Evolutionary conservation across 2,797 vertebrate genomes (phyloP).

Genomic region (Rhinoraja longicauda): DNA sequence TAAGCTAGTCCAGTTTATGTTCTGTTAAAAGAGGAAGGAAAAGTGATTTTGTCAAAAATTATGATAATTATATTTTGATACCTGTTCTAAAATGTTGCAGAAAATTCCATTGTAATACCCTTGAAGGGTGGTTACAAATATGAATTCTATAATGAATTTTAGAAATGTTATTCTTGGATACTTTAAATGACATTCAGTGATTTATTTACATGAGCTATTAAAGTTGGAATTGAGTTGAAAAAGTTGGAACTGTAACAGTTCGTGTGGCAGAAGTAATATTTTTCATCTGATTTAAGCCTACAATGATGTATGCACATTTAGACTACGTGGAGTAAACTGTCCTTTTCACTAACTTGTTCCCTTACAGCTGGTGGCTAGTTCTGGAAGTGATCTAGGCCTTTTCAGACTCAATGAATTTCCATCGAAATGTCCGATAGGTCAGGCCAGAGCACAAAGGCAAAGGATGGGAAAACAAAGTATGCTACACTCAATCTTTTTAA

Average conservation of each 20-base stretch:
- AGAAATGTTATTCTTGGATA: background rate
- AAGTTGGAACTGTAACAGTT: background rate
- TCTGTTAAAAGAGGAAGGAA: background rate
- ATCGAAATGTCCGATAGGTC: constrained; percentile 99
- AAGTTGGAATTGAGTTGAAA: background rate
- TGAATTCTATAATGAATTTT: background rate
- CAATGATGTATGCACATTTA: too few species aligned
- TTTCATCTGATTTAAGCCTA: background rate
- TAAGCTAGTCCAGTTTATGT: background rate
- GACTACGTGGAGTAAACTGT: background rate
- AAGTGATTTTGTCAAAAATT: background rate
- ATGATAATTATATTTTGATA: background rate
- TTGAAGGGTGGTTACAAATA: background rate
- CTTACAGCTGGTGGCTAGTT: constrained; percentile 60
- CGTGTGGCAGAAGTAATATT: background rate
- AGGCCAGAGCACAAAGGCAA: constrained; percentile 99
- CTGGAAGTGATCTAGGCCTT: constrained; percentile 76
- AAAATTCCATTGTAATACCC: background rate
- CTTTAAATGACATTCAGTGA: background rate
- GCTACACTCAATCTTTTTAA: constrained; percentile 99
- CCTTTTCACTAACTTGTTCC: background rate
- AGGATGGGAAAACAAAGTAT: constrained; percentile 99
- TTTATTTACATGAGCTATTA: background rate
- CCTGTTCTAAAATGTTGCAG: background rate
- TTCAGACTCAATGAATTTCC: constrained; percentile 99